phyloP scores from a whole-genome alignment of 2,113 vertebrate genomes.

The Notothenia coriiceps region DNA sequence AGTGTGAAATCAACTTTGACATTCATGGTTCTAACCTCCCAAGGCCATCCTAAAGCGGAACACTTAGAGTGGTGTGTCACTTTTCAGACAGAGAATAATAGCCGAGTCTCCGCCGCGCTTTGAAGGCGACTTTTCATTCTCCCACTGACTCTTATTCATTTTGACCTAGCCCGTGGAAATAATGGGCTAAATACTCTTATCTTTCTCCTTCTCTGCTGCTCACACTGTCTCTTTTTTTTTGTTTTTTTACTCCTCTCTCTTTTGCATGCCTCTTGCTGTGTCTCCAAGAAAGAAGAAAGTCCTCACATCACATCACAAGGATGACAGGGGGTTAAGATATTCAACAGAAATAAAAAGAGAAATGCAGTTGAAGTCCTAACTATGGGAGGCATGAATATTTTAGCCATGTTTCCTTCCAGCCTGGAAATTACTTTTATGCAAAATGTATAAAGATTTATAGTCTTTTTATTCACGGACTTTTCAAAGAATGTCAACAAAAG shows the following conservation, averaged over 20 bases:
- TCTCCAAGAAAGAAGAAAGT: conserved; percentile 1
- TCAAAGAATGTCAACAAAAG: background rate
- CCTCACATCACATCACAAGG: background rate
- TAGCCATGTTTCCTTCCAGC: background rate
- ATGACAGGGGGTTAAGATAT: conserved; percentile 18
- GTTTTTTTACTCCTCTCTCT: background rate
- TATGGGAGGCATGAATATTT: background rate
- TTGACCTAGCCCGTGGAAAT: conserved; percentile 69
- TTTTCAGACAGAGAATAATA: conserved; percentile 78
- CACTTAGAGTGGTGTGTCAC: conserved; percentile 73
- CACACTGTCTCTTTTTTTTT: conserved; percentile 4
- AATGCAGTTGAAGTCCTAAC: background rate
- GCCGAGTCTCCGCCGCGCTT: conserved; percentile 55
- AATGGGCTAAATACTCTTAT: conserved; percentile 64
- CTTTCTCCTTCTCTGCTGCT: conserved; percentile 29
- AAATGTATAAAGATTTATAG: background rate
- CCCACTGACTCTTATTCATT: conserved; percentile 67
- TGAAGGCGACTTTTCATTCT: conserved; percentile 76
- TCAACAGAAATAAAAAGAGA: background rate
- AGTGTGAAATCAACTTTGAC: conserved; percentile 82
- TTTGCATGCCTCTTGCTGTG: background rate
- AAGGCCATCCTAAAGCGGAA: conserved; percentile 73
- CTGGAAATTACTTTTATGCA: background rate
- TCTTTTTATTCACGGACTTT: background rate
- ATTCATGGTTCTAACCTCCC: conserved; percentile 78